Base-by-base conservation (phyloP, 2,113 vertebrate species). In the Xiphophorus couchianus region DNA sequence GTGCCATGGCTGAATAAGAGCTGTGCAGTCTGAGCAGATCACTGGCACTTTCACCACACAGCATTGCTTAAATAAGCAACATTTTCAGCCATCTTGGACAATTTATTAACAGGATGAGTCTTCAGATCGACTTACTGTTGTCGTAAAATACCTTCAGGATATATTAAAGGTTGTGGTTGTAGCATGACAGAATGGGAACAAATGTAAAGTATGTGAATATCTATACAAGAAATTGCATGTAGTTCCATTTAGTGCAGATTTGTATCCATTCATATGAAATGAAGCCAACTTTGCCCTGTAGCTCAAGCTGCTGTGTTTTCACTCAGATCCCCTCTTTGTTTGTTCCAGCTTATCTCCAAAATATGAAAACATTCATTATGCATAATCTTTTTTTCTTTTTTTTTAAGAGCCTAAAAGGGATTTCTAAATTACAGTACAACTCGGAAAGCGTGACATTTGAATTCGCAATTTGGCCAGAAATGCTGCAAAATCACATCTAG, bases 361-460 rank as follows among this genome's bases (percentile, higher is more conserved):
- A 82, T 39, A 70, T 77, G 71, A 85, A 89, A 73, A 74, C 58
- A 81, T 70, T 88, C 29, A 84, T 84, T 85, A 89, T 77, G 68
- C 75, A 71, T 84, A n/a, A 67, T 70, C 51, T 33, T 69, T 74
- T 78, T 3, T 33, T 5, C 42, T 44, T 67, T 74, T 85, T 78
- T 83, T 83, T 77, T 80, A 78, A 78, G 35, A 83, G 62, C 33
- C 70, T 77, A 73, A 81, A 82, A 75, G n/a, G 35, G 35, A 86
- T 80, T 73, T 73, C 30, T 29, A 88, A 86, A 89, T 91, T 86
- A 74, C 42, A 66, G 63, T 72, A 62, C 73, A 76, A 77, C 69
- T 86, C 77, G 76, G 74, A 79, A 77, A 84, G 69, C 69, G 68
- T 81, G 78, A 61, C 82, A 89, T 89, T 90, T 88, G 65, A 84